A percentile compares a stretch with the other conserved stretches of the same genome.
Conservation (phyloP, 2,113 vertebrate species). For the Sula dactylatra region DNA sequence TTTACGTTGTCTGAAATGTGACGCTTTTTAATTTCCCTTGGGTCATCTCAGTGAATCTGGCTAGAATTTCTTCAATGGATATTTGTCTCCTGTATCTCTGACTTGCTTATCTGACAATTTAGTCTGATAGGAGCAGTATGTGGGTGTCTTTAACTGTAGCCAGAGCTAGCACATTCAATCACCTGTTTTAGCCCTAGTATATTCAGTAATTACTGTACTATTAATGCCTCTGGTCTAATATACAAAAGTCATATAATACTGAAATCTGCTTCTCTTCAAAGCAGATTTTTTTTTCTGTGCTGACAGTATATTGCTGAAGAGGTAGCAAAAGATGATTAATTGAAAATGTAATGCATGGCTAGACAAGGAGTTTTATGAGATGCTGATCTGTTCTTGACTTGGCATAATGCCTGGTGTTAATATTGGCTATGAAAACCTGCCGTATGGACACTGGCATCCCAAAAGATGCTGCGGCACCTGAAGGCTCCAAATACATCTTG, state of each 20-base stretch:
- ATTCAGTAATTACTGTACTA: background rate
- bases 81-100: background rate
- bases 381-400: background rate
- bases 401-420: background rate
- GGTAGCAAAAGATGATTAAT: background rate
- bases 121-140: background rate
- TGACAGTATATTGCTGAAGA: background rate
- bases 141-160: background rate
- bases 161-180: background rate
- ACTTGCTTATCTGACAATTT: constrained; percentile 16
- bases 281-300: background rate
- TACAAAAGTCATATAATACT: background rate
- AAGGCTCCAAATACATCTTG: background rate
- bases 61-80: constrained; percentile 9
- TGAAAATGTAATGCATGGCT: background rate
- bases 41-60: background rate
- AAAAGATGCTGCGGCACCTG: background rate
- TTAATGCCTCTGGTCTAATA: background rate
- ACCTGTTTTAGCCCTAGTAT: background rate
- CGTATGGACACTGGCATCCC: background rate
- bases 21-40: constrained; percentile 42
- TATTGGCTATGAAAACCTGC: background rate
- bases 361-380: background rate
- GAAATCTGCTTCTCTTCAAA: background rate
- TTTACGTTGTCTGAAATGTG: constrained; percentile 56